phyloP scores from a whole-genome alignment of 2,113 vertebrate species.

The Tursiops truncatus region DNA sequence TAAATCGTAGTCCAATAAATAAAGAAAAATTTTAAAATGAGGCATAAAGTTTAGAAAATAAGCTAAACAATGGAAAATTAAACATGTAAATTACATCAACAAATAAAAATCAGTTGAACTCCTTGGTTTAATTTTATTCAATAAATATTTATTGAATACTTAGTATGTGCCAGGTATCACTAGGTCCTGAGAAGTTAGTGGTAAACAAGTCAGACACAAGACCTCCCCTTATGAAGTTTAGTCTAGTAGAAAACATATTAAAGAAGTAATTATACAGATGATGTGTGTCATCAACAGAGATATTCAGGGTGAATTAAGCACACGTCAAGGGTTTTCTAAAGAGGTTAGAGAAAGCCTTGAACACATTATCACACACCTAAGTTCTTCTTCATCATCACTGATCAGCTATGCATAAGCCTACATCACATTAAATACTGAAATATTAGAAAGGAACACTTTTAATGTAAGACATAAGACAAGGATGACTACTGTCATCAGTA shows the following conservation, averaged over 20 bases:
- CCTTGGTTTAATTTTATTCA: not conserved
- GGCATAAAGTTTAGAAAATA: not conserved
- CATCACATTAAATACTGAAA: not conserved
- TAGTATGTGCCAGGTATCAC: not conserved
- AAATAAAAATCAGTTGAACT: slow-evolving; percentile 22
- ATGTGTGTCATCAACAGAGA: not conserved
- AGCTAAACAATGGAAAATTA: not conserved
- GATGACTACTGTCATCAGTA: not conserved
- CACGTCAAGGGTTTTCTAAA: not conserved
- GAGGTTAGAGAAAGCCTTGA: not conserved
- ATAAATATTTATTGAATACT: not conserved
- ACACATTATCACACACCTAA: not conserved
- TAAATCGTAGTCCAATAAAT: not conserved
- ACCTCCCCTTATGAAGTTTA: not conserved
- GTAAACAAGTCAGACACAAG: not conserved
- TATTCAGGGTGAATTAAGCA: not conserved
- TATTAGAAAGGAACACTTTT: not conserved
- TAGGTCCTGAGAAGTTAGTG: not conserved
- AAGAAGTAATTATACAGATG: not conserved
- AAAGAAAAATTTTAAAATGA: not conserved
- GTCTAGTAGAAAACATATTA: not conserved
- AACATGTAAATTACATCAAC: not conserved
- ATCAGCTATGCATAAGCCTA: not conserved
- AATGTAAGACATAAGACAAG: not conserved
- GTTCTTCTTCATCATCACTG: not conserved